A percentile compares a stretch with the other conserved stretches of the same genome.
Evolutionary conservation across 2,797 vertebrate genomes (phyloP).

Genomic region (Myotis vivesi): DNA sequence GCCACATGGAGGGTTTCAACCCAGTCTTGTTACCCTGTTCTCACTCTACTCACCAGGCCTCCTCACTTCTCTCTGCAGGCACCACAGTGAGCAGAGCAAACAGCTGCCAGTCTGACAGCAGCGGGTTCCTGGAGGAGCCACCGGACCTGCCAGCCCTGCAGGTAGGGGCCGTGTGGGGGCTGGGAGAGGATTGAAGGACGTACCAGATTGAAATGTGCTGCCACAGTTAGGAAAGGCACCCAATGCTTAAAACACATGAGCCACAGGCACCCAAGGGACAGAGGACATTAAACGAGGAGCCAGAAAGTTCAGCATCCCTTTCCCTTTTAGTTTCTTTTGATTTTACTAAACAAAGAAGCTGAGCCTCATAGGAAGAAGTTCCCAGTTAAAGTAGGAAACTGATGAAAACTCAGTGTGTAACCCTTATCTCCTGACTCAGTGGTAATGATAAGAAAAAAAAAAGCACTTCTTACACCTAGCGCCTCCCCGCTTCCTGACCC

Average conservation of each 20-base stretch:
- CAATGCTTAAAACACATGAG: not conserved
- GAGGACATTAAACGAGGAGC: too few relatives aligned
- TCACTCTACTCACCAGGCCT: not conserved
- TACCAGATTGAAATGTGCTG: rapidly evolving
- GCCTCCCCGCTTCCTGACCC: not conserved
- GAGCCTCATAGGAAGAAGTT: not conserved
- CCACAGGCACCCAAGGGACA: not conserved
- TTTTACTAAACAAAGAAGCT: not conserved
- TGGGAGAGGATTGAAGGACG: not conserved
- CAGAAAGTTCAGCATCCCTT: not conserved
- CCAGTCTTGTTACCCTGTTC: not conserved
- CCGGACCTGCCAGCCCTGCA: constrained; percentile 78
- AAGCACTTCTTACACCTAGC: not conserved
- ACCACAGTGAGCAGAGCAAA: constrained; percentile 82
- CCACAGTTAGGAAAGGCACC: not conserved
- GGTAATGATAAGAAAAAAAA: not conserved
- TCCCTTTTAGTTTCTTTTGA: not conserved
- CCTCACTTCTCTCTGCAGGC: constrained; percentile 53
- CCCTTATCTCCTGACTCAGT: not conserved
- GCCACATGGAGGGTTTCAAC: too few relatives aligned
- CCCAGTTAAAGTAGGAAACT: not conserved
- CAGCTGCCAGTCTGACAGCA: constrained; percentile 90
- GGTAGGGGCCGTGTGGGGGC: constrained; percentile 63
- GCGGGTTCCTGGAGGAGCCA: constrained; percentile 89
- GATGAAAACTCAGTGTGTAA: not conserved